Evolutionary conservation across 2,797 vertebrate genomes (phyloP), one percentile per base, ranked within the genome.

Genomic region (Schizopygopsis malacanthus): DNA sequence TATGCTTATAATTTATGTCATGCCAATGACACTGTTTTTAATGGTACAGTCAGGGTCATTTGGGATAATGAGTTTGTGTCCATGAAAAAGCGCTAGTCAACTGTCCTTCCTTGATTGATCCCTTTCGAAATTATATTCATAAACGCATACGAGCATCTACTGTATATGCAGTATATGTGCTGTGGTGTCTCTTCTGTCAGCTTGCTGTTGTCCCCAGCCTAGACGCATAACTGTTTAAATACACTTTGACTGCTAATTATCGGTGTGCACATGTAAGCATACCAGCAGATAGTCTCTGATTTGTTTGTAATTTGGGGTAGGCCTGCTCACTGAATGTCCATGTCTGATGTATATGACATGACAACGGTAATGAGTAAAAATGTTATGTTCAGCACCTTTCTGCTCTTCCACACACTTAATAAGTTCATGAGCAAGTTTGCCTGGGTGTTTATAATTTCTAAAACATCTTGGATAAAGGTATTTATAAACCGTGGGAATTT

Each of bases 211-310:
- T 78, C 37, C 33, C 5, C 41, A 47, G 43, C 43, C n/a, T 47
- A 75, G n/a, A 71, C 37, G 43, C 28, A 25, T 65, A 65, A 67
- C 56, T 76, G 25, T 84, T 67, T 59, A 61, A 79, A 78, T 79
- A 59, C 28, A 85, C 39, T 56, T 78, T 70, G 83, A 79, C 83
- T 84, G 65, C 63, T 79, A 79, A 81, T 87, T 65, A 63, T 75
- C 28, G 33, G 54, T 39, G 47, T 59, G 77, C 61, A 63, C 28
- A 56, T 16, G 45, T 71, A 72, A 33, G 11, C 25, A 63, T 18
- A 6, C 33, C 18, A 77, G 77, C 41, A 28, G 54, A 81, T 52
- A 61, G 6, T 18, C 11, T 50, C 25, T 82, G 83, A n/a, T 39
- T 79, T 75, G 61, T 43, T 33, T 84, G 78, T 56, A 77, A 81